Evolutionary conservation across 1,140 invertebrate species (phyloP), one percentile per base, ranked within the genome.

Genomic region (Megathymus violae): DNA sequence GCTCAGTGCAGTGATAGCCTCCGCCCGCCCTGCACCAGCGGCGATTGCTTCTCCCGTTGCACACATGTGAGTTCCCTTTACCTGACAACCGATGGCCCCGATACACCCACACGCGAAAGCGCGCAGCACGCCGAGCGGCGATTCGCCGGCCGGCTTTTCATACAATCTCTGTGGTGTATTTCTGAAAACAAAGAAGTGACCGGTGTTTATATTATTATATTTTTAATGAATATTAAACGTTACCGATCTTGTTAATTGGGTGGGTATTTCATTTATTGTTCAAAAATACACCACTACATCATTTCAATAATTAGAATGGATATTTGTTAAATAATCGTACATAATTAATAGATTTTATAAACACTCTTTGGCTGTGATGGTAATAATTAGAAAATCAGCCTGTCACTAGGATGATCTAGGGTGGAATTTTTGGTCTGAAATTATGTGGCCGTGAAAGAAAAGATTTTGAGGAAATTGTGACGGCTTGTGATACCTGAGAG

Each of bases 41-140:
- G 73, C 73, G 62, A 63, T 77, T 52, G 67, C 75, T 34, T 62
- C 67, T 67, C 67, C 59, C 67, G 66, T 76, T 73, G 68, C 54
- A 76, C 56, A 82, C 78, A 82, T 88, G 86, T 89, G 86, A 89
- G 86, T 89, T 56, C 63, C 58, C 65, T 47, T 70, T 67, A 64
- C 66, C 44, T 44, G 19, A 51, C 19, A 51, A 60, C n/a, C n/a
- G n/a, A n/a, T n/a, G n/a, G n/a, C n/a, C n/a, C n/a, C 43, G 41
- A 56, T 54, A 59, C 48, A 36, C 52, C 58, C n/a, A n/a, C 50
- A 61, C 62, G 54, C 64, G 36, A 10, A 31, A 36, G 54, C 58
- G 48, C 63, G 22, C 46, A 64, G 40, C 73, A 63, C 60, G 69
- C 71, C 62, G 66, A 63, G 46, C 67, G 44, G 38, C 19, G 27